A percentile compares a stretch with the other conserved stretches of the same genome.
Evolutionary conservation across 1,140 invertebrate genomes (phyloP).

Genomic region (Pararge aegeria): DNA sequence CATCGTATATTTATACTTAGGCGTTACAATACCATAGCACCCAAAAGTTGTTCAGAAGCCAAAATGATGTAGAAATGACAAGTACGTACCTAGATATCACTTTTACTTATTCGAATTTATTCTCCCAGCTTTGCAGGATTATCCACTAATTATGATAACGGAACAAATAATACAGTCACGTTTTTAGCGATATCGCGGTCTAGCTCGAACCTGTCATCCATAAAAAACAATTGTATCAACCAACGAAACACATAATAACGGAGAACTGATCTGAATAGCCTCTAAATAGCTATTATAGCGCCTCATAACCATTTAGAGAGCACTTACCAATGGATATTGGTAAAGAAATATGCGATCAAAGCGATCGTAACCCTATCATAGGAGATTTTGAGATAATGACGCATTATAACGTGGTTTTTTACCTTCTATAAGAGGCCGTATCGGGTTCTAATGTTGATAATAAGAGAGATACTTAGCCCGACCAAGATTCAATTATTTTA

Average conservation of each 20-base stretch:
- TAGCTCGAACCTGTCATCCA: background rate
- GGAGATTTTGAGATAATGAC: constrained; percentile 10
- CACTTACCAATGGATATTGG: constrained; percentile 1
- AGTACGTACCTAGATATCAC: no score
- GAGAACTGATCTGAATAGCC: background rate
- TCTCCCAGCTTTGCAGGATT: no score
- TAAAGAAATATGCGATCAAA: constrained; percentile 11
- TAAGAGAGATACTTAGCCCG: background rate
- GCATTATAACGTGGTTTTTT: constrained; percentile 2
- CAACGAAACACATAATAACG: constrained; percentile 5
- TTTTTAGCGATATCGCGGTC: background rate
- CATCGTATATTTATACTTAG: no score
- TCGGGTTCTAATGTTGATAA: constrained; percentile 1
- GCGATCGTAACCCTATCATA: constrained; percentile 5
- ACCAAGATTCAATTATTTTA: background rate
- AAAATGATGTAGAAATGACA: no score
- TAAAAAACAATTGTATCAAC: constrained; percentile 15
- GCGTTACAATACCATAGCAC: no score
- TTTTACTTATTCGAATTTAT: no score
- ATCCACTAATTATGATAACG: no score
- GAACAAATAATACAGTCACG: no score
- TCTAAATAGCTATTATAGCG: constrained; percentile 9
- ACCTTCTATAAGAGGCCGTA: background rate
- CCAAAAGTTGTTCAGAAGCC: no score
- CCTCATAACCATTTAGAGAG: constrained; percentile 6